phyloP scores from a whole-genome alignment of 2,888 invertebrate species.

The Tenthredo notha region DNA sequence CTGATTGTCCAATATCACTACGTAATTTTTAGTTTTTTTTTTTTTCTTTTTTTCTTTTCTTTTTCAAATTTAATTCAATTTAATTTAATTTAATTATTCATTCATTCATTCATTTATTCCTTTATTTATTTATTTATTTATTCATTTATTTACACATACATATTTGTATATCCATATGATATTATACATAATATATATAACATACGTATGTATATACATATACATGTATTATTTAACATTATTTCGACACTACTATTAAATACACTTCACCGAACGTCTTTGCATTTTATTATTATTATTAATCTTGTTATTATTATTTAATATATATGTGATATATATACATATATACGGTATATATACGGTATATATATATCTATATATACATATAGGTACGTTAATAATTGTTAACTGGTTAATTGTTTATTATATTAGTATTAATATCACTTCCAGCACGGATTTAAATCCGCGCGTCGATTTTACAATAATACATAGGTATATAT shows the following conservation, averaged over 20 bases:
- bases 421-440: conserved; percentile 76
- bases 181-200: background rate
- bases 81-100: conserved; percentile 21
- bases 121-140: conserved; percentile 36
- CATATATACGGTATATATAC: too few relatives aligned
- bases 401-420: conserved; percentile 30
- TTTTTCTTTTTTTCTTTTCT: conserved; percentile 27
- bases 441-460: conserved; percentile 72
- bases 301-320: background rate
- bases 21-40: conserved; percentile 62
- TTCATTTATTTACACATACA: conserved; percentile 30
- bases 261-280: conserved; percentile 32
- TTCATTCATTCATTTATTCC: conserved; percentile 19
- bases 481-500: conserved; percentile 43
- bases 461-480: conserved; percentile 63
- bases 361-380: too few relatives aligned
- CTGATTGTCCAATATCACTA: conserved; percentile 79
- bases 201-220: background rate
- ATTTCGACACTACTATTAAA: conserved; percentile 18
- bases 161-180: background rate
- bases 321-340: background rate
- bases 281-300: background rate
- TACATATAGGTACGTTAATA: background rate
- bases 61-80: conserved; percentile 29
- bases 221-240: conserved; percentile 18